Conservation (phyloP, 2,797 vertebrate species). For the Cossypha dichroa region DNA sequence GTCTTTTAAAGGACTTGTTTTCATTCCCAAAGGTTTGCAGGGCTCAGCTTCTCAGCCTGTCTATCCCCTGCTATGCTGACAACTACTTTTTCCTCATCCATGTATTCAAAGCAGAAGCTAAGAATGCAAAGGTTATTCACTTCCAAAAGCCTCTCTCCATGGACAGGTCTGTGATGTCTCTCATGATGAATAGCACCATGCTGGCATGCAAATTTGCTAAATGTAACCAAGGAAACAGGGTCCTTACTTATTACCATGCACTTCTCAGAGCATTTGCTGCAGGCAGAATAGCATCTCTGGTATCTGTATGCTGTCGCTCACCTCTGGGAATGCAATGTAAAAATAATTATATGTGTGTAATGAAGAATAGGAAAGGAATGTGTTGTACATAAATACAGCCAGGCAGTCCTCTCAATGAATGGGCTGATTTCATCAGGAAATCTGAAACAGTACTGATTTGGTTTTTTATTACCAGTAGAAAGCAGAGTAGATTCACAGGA, state of each 20-base stretch:
- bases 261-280: slow-evolving; percentile 26
- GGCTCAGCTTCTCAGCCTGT: background rate
- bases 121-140: slow-evolving; percentile 30
- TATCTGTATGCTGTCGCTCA: background rate
- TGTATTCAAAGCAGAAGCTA: slow-evolving; percentile 13
- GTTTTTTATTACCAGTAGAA: background rate
- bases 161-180: background rate
- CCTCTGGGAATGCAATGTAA: background rate
- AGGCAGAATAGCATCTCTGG: slow-evolving; percentile 1
- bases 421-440: background rate
- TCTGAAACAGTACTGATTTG: background rate
- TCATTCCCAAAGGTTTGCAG: background rate
- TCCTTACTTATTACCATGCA: background rate
- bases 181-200: slow-evolving; percentile 10
- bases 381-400: background rate
- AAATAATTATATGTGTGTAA: slow-evolving; percentile 15
- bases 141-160: slow-evolving; percentile 7
- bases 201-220: slow-evolving; percentile 50
- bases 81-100: background rate
- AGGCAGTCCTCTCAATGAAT: background rate
- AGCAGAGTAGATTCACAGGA: background rate
- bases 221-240: slow-evolving; percentile 59
- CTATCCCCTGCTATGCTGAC: background rate
- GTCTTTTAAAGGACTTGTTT: background rate
- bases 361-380: background rate